These are phyloP conservation scores for Forbesichthys papilliferus DNA, from an alignment of 2,113 vertebrate genomes.

Conservation along the genomic window DNA sequence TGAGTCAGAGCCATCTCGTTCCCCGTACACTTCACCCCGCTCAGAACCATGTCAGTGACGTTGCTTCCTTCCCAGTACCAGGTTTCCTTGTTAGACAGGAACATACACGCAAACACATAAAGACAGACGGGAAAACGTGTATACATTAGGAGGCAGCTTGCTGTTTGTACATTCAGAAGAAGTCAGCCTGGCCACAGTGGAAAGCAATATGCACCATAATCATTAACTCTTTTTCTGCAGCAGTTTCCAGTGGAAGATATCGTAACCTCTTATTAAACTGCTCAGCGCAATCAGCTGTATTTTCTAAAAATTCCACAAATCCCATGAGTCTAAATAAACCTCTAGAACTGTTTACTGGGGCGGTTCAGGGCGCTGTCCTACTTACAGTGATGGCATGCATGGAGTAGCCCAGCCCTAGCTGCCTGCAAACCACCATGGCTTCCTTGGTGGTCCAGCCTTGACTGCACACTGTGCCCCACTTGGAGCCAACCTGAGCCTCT, in stretches of 20 bases:
- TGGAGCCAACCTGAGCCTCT: slow-evolving; percentile 84
- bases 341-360: not conserved
- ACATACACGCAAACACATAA: slow-evolving; percentile 16
- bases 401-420: slow-evolving; percentile 87
- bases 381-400: slow-evolving; percentile 87
- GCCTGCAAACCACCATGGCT: slow-evolving; percentile 87
- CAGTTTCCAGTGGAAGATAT: too few relatives aligned
- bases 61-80: slow-evolving; percentile 99
- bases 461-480: slow-evolving; percentile 87
- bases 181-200: too few relatives aligned
- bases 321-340: too few relatives aligned
- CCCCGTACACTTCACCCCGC: slow-evolving; percentile 88
- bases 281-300: too few relatives aligned
- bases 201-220: too few relatives aligned
- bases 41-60: slow-evolving; percentile 88
- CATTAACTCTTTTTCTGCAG: too few relatives aligned
- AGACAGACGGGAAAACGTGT: not conserved
- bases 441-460: slow-evolving; percentile 85
- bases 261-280: too few relatives aligned
- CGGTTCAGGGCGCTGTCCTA: slow-evolving; percentile 32
- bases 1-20: slow-evolving; percentile 87
- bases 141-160: not conserved
- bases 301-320: too few relatives aligned
- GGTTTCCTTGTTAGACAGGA: slow-evolving; percentile 82
- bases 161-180: too few relatives aligned